Conservation (phyloP, 1,140 invertebrate species). For the Drosophila mauritiana region DNA sequence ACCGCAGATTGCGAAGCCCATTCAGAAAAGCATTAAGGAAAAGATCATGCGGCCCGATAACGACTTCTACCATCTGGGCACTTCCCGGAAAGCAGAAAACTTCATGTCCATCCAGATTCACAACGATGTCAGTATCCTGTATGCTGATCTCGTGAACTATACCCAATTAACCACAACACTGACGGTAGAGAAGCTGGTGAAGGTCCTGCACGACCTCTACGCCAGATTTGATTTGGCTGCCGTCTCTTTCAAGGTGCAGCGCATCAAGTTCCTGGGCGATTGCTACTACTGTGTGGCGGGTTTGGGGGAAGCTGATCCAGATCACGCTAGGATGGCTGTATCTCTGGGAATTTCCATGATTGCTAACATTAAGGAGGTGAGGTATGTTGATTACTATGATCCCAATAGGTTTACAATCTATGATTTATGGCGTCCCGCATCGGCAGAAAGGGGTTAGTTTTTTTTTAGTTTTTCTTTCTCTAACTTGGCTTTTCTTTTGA, state of each 20-base stretch:
- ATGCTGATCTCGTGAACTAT: conserved; percentile 98
- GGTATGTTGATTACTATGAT: conserved; percentile 71
- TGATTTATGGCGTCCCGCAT: too few relatives aligned
- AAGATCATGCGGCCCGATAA: conserved; percentile 85
- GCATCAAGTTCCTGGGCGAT: conserved; percentile 96
- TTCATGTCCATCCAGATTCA: conserved; percentile 94
- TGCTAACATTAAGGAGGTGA: conserved; percentile 91
- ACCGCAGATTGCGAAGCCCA: conserved; percentile 91
- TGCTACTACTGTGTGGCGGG: conserved; percentile 97
- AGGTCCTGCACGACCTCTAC: conserved; percentile 96
- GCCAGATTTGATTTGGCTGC: conserved; percentile 96
- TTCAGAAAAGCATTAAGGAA: conserved; percentile 89
- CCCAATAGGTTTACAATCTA: too few relatives aligned
- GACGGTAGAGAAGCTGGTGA: conserved; percentile 92
- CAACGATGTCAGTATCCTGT: conserved; percentile 95
- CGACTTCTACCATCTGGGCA: too few relatives aligned
- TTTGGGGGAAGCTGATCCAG: conserved; percentile 88
- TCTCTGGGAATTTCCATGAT: conserved; percentile 96
- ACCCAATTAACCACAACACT: conserved; percentile 94
- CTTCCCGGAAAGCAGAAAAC: conserved; percentile 84
- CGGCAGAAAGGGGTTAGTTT: too few relatives aligned
- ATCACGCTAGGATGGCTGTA: conserved; percentile 94
- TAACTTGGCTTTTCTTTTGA: too few relatives aligned
- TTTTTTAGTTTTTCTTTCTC: too few relatives aligned
- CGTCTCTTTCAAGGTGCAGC: conserved; percentile 88